Evolutionary conservation across 2,113 vertebrate genomes (phyloP).

Genomic region (Grammomys surdaster): DNA sequence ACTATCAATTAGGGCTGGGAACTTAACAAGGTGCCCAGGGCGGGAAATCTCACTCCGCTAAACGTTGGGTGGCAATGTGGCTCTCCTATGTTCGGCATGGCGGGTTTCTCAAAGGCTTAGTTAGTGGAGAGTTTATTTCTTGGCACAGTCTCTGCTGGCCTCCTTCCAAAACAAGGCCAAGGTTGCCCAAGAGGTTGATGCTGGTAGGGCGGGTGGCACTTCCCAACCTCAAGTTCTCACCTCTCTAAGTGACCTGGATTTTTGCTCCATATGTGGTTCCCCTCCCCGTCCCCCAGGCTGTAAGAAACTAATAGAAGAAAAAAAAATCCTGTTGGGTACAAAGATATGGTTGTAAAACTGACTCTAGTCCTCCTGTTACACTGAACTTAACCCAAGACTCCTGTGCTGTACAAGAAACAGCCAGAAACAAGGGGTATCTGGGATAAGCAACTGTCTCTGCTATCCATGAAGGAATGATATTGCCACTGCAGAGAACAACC

Average conservation of each 20-base stretch:
- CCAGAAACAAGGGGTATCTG: background rate
- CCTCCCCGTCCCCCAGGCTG: background rate
- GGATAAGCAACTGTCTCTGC: background rate
- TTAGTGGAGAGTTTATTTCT: background rate
- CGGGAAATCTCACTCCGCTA: background rate
- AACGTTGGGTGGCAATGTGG: background rate
- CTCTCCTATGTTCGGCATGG: background rate
- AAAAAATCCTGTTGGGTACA: background rate
- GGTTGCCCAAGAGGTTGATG: background rate
- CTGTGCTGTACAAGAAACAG: background rate
- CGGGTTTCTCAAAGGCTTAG: background rate
- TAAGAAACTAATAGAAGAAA: background rate
- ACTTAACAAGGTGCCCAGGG: background rate
- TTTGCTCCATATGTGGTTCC: background rate
- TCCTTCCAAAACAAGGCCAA: background rate
- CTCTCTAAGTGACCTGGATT: background rate
- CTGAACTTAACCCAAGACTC: background rate
- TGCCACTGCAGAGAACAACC: background rate
- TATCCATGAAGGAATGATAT: background rate
- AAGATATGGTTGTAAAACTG: slow-evolving; percentile 49
- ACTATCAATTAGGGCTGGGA: slow-evolving; percentile 55
- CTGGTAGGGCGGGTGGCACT: background rate
- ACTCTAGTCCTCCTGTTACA: background rate
- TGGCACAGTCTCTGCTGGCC: background rate
- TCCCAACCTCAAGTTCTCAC: slow-evolving; percentile 12